Evolutionary conservation across 2,888 invertebrate species (phyloP).

Genomic region (Drosophila longiperda): DNA sequence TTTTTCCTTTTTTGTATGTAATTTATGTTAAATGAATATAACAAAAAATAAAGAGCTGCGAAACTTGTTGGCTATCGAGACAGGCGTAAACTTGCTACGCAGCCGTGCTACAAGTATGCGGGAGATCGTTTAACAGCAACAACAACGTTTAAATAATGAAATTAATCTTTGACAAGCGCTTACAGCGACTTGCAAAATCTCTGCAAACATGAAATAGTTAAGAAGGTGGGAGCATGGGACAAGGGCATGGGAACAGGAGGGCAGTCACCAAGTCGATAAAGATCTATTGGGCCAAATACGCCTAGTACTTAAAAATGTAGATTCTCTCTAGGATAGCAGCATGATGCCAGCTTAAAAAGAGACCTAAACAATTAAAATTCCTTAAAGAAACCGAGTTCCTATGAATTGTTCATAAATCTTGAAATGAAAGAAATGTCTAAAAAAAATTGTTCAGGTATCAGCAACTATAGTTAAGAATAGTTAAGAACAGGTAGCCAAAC

Average conservation of each 20-base stretch:
- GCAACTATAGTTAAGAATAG: conserved; percentile 4
- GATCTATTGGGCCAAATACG: conserved; percentile 61
- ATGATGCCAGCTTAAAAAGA: conserved; percentile 40
- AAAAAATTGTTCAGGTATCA: conserved; percentile 57
- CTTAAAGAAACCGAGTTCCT: conserved; percentile 46
- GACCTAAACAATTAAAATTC: conserved; percentile 75
- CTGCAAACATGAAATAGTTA: conserved; percentile 49
- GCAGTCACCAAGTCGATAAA: conserved; percentile 50
- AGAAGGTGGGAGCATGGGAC: background rate
- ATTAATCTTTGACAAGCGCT: conserved; percentile 84
- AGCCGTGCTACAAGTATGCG: conserved; percentile 71
- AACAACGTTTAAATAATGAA: conserved; percentile 80
- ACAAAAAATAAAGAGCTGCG: conserved; percentile 74
- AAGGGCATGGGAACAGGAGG: background rate
- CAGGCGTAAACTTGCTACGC: conserved; percentile 78
- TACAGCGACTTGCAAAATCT: conserved; percentile 50
- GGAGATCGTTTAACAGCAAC: conserved; percentile 68
- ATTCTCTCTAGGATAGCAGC: conserved; percentile 50
- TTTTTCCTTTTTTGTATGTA: conserved; percentile 68
- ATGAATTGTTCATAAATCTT: conserved; percentile 58
- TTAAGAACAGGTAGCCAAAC: conserved; percentile 52
- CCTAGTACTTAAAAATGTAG: conserved; percentile 32
- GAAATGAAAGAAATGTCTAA: conserved; percentile 24
- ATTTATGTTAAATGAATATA: conserved; percentile 83
- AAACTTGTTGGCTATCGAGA: conserved; percentile 74